phyloP scores from a whole-genome alignment of 2,888 invertebrate genomes.

The Cataglyphis rosenhaueri region DNA sequence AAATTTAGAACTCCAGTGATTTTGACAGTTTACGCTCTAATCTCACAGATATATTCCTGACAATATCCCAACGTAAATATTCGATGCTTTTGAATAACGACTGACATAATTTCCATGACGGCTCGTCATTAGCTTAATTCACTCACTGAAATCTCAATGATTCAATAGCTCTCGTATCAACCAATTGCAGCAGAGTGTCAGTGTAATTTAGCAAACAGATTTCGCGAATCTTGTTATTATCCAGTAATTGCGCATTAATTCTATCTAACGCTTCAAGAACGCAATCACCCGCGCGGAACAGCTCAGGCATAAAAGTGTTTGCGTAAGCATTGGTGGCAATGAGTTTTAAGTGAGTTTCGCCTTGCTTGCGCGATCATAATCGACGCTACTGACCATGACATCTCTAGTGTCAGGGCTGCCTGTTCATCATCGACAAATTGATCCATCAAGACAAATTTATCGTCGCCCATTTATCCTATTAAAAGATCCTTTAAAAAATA shows the following conservation, averaged over 20 bases:
- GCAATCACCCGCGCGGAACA: not conserved
- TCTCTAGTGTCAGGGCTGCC: conserved; percentile 40
- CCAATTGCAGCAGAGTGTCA: not conserved
- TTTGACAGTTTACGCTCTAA: not conserved
- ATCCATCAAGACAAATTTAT: not conserved
- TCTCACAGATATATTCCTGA: not conserved
- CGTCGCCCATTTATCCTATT: conserved; percentile 2
- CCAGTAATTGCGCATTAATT: conserved; percentile 23
- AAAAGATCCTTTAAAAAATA: not conserved
- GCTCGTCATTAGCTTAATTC: conserved; percentile 9
- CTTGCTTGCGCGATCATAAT: conserved; percentile 42
- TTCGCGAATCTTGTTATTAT: conserved; percentile 29
- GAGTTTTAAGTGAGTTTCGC: conserved; percentile 45
- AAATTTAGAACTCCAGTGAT: not conserved
- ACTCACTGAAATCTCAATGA: not conserved
- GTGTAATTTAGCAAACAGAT: conserved; percentile 24
- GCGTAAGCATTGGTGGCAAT: conserved; percentile 46
- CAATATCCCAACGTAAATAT: not conserved
- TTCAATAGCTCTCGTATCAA: not conserved
- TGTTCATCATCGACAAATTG: conserved; percentile 3
- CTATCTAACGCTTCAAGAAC: conserved; percentile 25
- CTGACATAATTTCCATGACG: not conserved
- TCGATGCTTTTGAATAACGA: conserved; percentile 7
- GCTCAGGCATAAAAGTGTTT: conserved; percentile 47
- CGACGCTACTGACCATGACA: conserved; percentile 38